Conservation (phyloP, 2,113 vertebrate genomes). For the Rissa tridactyla region DNA sequence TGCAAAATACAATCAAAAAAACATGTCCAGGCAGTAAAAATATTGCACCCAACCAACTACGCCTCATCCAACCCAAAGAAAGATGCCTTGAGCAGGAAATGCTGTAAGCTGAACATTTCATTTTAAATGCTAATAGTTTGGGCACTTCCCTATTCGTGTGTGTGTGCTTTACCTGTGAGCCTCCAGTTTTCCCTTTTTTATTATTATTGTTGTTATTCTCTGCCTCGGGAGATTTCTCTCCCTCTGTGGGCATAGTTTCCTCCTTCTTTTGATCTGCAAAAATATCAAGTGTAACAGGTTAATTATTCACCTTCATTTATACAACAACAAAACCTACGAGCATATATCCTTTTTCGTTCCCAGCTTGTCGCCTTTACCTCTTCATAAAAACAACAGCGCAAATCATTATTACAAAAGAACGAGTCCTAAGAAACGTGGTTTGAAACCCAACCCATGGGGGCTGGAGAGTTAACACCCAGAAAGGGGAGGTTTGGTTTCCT, state of each 20-base stretch:
- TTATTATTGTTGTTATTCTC: conserved; percentile 89
- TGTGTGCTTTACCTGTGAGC: conserved; percentile 87
- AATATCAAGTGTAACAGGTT: conserved; percentile 73
- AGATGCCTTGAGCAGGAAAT: conserved; percentile 24
- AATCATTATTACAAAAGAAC: conserved; percentile 55
- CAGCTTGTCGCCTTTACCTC: background rate
- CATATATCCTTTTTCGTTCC: background rate
- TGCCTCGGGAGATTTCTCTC: conserved; percentile 90
- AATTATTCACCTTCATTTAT: conserved; percentile 60
- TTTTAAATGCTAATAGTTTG: conserved; percentile 37
- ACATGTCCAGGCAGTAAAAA: conserved; percentile 12
- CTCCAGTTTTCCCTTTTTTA: conserved; percentile 95
- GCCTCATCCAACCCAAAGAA: conserved; percentile 34
- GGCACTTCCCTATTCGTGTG: background rate
- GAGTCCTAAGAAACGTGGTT: conserved; percentile 78
- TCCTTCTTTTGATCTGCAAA: conserved; percentile 96
- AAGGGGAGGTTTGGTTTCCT: conserved; percentile 78
- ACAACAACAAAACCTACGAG: background rate
- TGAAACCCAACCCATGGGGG: conserved; percentile 82
- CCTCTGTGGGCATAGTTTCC: conserved; percentile 95
- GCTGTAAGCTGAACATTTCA: background rate
- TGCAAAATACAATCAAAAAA: background rate
- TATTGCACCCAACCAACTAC: background rate
- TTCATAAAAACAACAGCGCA: conserved; percentile 17
- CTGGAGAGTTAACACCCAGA: conserved; percentile 80